Base-by-base conservation (phyloP, 2,113 vertebrate species). In the Proteles cristata region DNA sequence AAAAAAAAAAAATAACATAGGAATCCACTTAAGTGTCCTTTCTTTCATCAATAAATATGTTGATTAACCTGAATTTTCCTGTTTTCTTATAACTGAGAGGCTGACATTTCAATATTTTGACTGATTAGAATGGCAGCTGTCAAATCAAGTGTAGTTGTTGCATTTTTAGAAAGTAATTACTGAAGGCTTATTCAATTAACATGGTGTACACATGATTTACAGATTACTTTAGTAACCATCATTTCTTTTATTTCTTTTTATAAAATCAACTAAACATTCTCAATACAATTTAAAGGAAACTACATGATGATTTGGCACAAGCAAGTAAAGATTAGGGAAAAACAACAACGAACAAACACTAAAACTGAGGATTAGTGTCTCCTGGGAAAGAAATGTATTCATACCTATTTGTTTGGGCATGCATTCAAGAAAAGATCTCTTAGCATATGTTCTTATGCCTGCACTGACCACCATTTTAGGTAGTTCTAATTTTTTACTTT, bases 51-150 rank as follows among this genome's bases (percentile, higher is more conserved):
- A 28, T 61, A 81, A 81, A 90, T 88, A 48, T 83, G n/a, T 90
- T 83, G 48, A 96, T 58, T 86, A 81, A 68, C 7, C 8, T 87
- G 45, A 84, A 77, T 93, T 90, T 90, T 80, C 7, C 16, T 68
- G 9, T 93, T 96, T 96, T 88, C 68, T 93, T 90, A n/a, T 94
- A 90, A 94, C 33, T 21, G 88, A 96, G 61, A 96, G 25, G 6
- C 39, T 93, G 69, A 53, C 10, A 97, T 58, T 96, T 90, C 96
- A 97, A 91, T 97, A 82, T 98, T 98, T 98, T 98, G 97, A 97
- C 96, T 97, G 4, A 94, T 33, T 61, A 94, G 73, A 97, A 63
- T 97, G 97, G 92, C 86, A 97, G 88, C 73, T 98, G 95, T 96
- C 96, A 98, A 97, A 98, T 90, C 74, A 96, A 95, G 17, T 88